phyloP scores from a whole-genome alignment of 2,113 vertebrate genomes.

The Limnothrissa miodon region DNA sequence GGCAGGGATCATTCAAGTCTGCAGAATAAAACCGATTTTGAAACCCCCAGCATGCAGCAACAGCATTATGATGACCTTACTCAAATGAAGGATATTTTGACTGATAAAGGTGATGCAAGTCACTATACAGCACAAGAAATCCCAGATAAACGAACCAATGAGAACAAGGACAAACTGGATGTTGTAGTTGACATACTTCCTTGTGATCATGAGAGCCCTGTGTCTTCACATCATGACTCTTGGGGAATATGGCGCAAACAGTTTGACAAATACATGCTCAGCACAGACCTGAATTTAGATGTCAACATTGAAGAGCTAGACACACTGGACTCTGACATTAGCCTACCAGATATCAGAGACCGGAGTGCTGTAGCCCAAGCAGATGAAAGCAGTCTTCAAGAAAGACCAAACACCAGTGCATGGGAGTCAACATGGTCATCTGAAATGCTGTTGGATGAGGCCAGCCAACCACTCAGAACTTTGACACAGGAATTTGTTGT shows the following conservation, averaged over 20 bases:
- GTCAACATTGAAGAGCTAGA: neutral
- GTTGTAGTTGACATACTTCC: neutral
- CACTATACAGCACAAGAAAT: neutral
- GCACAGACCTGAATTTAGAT: neutral
- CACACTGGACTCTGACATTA: neutral
- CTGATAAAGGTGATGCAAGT: neutral
- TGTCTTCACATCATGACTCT: neutral
- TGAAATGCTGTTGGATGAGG: neutral
- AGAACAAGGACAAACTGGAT: slow-evolving; percentile 10
- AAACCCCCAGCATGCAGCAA: neutral
- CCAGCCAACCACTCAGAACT: neutral
- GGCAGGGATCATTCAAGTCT: neutral
- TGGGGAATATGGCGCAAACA: neutral
- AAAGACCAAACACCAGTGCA: neutral
- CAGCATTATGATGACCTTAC: neutral
- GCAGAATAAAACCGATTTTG: neutral
- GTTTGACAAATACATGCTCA: neutral
- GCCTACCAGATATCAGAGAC: neutral
- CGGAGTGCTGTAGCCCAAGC: neutral
- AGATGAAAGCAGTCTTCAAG: neutral
- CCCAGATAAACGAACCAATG: neutral
- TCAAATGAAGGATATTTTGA: neutral
- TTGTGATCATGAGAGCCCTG: neutral
- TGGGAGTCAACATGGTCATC: neutral
- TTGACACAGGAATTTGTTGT: slow-evolving; percentile 33